Percentiles rank a stretch among this genome's conserved stretches.
Evolutionary conservation across 2,888 invertebrate genomes (phyloP).

Genomic region (Calameuta pallipes): DNA sequence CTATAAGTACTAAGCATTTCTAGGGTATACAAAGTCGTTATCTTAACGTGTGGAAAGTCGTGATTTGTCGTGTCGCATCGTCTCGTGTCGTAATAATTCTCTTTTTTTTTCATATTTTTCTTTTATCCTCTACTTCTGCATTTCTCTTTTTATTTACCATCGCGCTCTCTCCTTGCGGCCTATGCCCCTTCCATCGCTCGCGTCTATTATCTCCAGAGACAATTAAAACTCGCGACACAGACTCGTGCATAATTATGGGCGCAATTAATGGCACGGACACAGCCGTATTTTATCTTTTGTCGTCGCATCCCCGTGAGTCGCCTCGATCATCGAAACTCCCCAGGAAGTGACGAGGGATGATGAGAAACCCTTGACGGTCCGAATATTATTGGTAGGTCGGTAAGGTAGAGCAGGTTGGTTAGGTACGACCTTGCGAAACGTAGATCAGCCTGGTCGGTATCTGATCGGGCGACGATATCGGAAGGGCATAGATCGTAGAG

Average conservation of each 20-base stretch:
- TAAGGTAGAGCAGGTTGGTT: not conserved
- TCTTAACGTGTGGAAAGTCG: slow-evolving; percentile 22
- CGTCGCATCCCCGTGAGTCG: not conserved
- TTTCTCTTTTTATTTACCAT: not conserved
- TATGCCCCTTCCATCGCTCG: not conserved
- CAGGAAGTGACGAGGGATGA: not conserved
- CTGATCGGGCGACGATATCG: not conserved
- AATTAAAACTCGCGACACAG: not conserved
- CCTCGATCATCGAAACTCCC: not conserved
- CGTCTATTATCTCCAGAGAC: not conserved
- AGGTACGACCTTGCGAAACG: not conserved
- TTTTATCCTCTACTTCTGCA: slow-evolving; percentile 3
- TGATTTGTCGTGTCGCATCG: slow-evolving; percentile 5
- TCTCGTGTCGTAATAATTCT: slow-evolving; percentile 9
- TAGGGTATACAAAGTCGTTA: slow-evolving; percentile 30
- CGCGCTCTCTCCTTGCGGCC: not conserved
- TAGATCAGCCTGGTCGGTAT: not conserved
- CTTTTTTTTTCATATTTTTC: slow-evolving; percentile 10
- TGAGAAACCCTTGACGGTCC: not conserved
- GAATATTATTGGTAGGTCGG: not conserved
- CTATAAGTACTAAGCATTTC: slow-evolving; percentile 61
- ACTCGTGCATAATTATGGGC: not conserved
- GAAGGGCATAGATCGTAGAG: not conserved
- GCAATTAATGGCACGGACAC: not conserved
- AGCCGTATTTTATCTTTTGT: not conserved